Conservation (phyloP, 2,113 vertebrate genomes). For the Pangasianodon hypophthalmus region DNA sequence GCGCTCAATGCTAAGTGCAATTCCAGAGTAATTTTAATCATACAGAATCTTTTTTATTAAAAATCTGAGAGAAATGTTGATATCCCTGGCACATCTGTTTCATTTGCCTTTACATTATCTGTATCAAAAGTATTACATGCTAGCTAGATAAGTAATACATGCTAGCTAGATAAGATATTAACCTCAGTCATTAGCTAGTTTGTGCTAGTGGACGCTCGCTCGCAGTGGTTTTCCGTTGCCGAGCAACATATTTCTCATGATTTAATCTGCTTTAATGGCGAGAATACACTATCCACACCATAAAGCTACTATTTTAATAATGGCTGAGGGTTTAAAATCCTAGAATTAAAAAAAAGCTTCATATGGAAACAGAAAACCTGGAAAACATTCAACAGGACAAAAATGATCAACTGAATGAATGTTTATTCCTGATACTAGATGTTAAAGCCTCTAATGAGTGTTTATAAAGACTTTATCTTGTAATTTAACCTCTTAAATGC, state of each 20-base stretch:
- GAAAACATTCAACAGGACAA: background rate
- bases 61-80: background rate
- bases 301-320: background rate
- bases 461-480: background rate
- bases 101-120: background rate
- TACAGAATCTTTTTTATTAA: background rate
- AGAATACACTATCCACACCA: background rate
- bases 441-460: background rate
- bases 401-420: background rate
- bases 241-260: background rate
- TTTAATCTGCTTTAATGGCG: background rate
- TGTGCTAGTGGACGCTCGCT: background rate
- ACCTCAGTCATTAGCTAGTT: background rate
- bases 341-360: background rate
- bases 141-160: background rate
- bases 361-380: background rate
- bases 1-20: background rate
- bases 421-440: background rate
- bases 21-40: background rate
- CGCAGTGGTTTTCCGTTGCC: background rate
- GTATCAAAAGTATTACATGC: background rate
- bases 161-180: background rate
- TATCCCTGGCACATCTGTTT: background rate
- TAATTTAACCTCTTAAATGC: background rate
- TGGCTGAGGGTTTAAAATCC: no score